Base-by-base conservation (phyloP, 2,888 invertebrate genomes). In the Allolobophora icterica region DNA sequence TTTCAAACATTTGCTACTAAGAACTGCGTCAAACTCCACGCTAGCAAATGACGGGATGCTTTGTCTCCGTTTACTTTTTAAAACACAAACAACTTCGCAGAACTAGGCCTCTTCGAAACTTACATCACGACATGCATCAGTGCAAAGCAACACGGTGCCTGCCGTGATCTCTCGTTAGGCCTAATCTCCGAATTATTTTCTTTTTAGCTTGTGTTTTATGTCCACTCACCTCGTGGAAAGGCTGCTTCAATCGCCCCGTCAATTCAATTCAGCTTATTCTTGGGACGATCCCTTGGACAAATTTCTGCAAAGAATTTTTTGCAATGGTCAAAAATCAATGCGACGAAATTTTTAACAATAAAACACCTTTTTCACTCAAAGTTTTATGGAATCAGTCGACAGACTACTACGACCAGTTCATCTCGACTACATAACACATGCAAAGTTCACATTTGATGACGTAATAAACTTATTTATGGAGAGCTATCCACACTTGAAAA, bases 151-250 rank as follows among this genome's bases (percentile, higher is more conserved):
- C 71, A 71, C 71, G 71, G 71, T 71, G 71, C 71, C 71, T 71
- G n/a, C 71, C 2, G 11, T 30, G 58, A 24, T 58, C 24, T 24
- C 58, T 30, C 58, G 58, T 13, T 5, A 71, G n/a, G n/a, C 71
- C n/a, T n/a, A 71, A 71, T 71, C 30, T 71, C 71, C 71, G n/a
- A 71, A 71, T 71, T n/a, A 71, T 71, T 71, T 71, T 71, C 71
- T n/a, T 71, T 71, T 71, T 71, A 71, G 71, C 71, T 71, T 58
- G 58, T 6, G 58, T 58, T 58, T 71, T 71, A 71, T 71, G 71
- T 71, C 71, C 71, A n/a, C 71, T 71, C 71, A 71, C 71, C 71
- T 71, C 71, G n/a, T 71, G 71, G 71, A 71, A 71, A 71, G 71
- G 17, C 71, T 71, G 71, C 71, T 71, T 71, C 6, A n/a, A 71